Conservation (phyloP, 2,113 vertebrate genomes). For the Geococcyx californianus region DNA sequence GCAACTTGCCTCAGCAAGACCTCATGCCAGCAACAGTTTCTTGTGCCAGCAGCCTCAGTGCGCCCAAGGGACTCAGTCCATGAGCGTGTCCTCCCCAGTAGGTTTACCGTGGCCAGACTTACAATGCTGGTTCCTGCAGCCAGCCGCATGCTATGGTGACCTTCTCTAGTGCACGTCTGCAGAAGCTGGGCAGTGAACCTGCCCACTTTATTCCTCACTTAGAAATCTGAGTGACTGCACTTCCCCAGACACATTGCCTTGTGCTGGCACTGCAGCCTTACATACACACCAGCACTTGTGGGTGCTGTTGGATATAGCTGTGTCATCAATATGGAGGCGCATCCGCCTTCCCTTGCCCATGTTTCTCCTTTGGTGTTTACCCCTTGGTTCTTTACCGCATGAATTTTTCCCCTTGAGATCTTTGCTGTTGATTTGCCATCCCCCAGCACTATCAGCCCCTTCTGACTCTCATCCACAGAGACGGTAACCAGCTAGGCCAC, state of each 20-base stretch:
- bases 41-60: not conserved
- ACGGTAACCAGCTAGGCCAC: not conserved
- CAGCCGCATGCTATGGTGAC: not conserved
- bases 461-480: not conserved
- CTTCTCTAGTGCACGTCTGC: not conserved
- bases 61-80: not conserved
- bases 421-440: not conserved
- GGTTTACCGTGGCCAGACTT: not conserved
- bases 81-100: not conserved
- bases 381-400: not conserved
- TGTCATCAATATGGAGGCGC: accelerated
- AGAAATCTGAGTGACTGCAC: not conserved
- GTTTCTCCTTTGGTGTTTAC: not conserved
- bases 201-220: not conserved
- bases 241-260: not conserved
- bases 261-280: not conserved
- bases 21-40: not conserved
- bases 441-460: not conserved
- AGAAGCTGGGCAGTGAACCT: not conserved
- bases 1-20: not conserved
- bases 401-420: not conserved
- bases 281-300: not conserved
- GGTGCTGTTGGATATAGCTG: not conserved
- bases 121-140: not conserved
- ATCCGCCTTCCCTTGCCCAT: not conserved